Conservation (phyloP, 1,140 invertebrate species). For the Drosophila albomicans region DNA sequence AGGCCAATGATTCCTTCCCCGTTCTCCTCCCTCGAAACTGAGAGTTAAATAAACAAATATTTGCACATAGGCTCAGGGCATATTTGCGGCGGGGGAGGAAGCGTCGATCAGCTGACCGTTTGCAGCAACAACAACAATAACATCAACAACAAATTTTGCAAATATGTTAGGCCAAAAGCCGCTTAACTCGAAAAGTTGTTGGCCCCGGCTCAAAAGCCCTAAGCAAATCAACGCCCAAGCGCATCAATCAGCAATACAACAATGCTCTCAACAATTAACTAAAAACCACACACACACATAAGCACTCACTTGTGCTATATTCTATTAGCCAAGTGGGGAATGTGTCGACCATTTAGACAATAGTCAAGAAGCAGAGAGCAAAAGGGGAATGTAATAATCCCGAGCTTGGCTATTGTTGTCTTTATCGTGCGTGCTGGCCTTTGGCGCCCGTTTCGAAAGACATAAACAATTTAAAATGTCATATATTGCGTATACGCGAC, state of each 20-base stretch:
- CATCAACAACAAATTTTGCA: constrained; percentile 51
- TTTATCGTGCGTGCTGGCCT: constrained; percentile 53
- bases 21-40: background rate
- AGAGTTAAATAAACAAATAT: constrained; percentile 68
- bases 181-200: constrained; percentile 54
- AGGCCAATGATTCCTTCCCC: background rate
- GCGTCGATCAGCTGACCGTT: constrained; percentile 11
- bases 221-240: constrained; percentile 67
- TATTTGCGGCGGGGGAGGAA: background rate
- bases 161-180: constrained; percentile 46
- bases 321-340: constrained; percentile 65
- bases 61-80: constrained; percentile 45
- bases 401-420: constrained; percentile 33
- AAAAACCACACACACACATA: constrained; percentile 46
- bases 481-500: constrained; percentile 75
- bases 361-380: background rate
- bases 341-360: constrained; percentile 19
- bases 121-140: constrained; percentile 32
- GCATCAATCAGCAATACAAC: constrained; percentile 52
- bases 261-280: constrained; percentile 77
- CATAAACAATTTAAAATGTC: constrained; percentile 83
- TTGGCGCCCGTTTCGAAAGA: constrained; percentile 45
- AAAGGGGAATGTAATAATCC: background rate
- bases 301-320: constrained; percentile 21
- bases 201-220: constrained; percentile 56